A percentile compares a stretch with the other conserved stretches of the same genome.
These are phyloP conservation scores for Pelosia muscerda DNA, from an alignment of 2,888 invertebrate species.

Conservation along the genomic window DNA sequence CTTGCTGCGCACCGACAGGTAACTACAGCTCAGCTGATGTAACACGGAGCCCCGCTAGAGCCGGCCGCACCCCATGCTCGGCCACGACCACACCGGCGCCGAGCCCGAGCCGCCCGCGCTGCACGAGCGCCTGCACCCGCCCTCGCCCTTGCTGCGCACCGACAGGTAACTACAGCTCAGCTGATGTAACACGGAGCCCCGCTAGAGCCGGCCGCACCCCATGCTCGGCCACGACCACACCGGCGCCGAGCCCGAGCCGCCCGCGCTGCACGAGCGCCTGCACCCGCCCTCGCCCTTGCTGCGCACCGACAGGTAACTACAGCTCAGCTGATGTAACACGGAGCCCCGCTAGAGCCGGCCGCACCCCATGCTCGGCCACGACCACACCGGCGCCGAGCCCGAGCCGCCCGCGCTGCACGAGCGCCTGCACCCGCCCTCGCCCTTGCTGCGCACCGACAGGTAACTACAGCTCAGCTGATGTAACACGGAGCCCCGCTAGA, in stretches of 20 bases:
- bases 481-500: no score
- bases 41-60: constrained; percentile 31
- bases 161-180: constrained; percentile 12
- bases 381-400: no score
- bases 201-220: constrained; percentile 60
- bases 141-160: constrained; percentile 19
- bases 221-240: constrained; percentile 1
- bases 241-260: constrained; percentile 13
- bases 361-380: no score
- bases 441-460: no score
- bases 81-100: neutral
- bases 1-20: constrained; percentile 21
- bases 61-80: constrained; percentile 55
- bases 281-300: constrained; percentile 18
- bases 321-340: neutral
- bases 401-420: no score
- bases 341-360: no score
- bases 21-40: neutral
- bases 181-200: neutral
- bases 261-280: constrained; percentile 23
- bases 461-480: no score
- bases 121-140: constrained; percentile 21
- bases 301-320: constrained; percentile 17
- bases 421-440: no score
- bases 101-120: constrained; percentile 19